Evolutionary conservation across 2,797 vertebrate genomes (phyloP).

Genomic region (Neopelma chrysocephalum): DNA sequence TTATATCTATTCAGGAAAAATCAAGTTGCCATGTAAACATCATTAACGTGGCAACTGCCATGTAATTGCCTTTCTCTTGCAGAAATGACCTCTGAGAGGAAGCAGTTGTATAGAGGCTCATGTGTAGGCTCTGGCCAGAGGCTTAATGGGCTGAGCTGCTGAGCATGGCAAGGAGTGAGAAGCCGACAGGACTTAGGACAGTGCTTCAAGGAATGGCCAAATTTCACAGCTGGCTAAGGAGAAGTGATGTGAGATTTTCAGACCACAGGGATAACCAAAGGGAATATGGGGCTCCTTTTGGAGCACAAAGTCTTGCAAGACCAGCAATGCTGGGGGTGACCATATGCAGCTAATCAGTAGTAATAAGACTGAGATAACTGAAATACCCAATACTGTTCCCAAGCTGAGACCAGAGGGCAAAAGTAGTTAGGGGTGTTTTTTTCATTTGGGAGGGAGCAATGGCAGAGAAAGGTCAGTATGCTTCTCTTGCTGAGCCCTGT

Average conservation of each 20-base stretch:
- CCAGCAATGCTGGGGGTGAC: not conserved
- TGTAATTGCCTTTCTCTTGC: not conserved
- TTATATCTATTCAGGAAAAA: not conserved
- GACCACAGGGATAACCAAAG: not conserved
- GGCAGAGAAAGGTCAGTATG: not conserved
- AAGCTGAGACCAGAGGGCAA: not conserved
- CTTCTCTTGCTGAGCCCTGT: not conserved
- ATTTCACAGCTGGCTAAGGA: conserved; percentile 19
- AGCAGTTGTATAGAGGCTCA: not conserved
- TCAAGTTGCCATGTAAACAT: not conserved
- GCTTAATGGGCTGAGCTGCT: not conserved
- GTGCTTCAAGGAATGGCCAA: not conserved
- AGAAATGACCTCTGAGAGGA: not conserved
- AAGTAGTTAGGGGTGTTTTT: not conserved
- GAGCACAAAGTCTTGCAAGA: not conserved
- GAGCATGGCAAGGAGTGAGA: not conserved
- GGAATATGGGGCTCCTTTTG: not conserved
- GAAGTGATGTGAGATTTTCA: not conserved
- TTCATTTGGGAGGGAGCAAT: not conserved
- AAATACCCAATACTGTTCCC: not conserved
- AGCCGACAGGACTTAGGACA: not conserved
- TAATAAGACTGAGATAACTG: not conserved
- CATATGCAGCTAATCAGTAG: not conserved
- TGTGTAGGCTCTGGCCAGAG: not conserved
- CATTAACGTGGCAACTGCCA: not conserved